phyloP scores from a whole-genome alignment of 2,113 vertebrate genomes.

The Amphiprion percula region DNA sequence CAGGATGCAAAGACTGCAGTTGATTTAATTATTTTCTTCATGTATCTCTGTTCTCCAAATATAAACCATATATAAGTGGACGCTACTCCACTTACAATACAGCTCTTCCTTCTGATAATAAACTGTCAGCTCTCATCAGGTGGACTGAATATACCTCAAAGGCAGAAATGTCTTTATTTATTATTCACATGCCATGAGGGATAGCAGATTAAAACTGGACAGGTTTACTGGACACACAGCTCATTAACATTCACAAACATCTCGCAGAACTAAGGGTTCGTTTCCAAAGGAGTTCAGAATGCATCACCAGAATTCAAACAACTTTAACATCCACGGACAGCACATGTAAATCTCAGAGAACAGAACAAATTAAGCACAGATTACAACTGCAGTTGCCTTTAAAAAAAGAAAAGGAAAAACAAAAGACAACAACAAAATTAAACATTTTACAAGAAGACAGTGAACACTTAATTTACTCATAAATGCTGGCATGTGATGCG shows the following conservation, averaged over 20 bases:
- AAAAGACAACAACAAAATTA: background rate
- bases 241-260: slow-evolving; percentile 15
- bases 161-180: slow-evolving; percentile 40
- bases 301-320: no score
- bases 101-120: slow-evolving; percentile 12
- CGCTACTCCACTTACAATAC: slow-evolving; percentile 23
- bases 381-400: background rate
- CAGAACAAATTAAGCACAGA: background rate
- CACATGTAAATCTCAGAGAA: background rate
- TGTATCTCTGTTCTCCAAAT: slow-evolving; percentile 34
- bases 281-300: background rate
- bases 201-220: slow-evolving; percentile 32
- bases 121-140: slow-evolving; percentile 35
- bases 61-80: slow-evolving; percentile 14
- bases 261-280: background rate
- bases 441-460: no score
- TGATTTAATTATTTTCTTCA: background rate
- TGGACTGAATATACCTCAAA: slow-evolving; percentile 37
- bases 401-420: background rate
- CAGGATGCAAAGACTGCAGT: background rate
- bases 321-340: background rate
- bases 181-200: slow-evolving; percentile 14
- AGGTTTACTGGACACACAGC: slow-evolving; percentile 6
- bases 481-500: background rate
- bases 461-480: no score